Base-by-base conservation (phyloP, 2,113 vertebrate genomes). In the Caloenas nicobarica region DNA sequence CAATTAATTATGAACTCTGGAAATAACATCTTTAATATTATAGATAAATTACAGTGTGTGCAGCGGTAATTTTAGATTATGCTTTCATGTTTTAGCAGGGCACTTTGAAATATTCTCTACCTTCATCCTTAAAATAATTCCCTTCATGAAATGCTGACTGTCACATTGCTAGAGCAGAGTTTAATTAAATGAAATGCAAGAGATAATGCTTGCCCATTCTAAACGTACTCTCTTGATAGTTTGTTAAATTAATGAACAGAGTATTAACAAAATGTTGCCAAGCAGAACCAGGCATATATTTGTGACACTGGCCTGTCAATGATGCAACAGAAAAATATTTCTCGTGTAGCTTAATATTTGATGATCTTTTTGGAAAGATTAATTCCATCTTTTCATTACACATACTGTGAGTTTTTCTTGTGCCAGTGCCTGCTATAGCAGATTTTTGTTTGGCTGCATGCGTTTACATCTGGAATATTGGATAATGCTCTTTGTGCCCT, bases 111-210 rank as follows among this genome's bases (percentile, higher is more conserved):
- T 91, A 88, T 97, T 96, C 96, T 91, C 88, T 91, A 68, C 95
- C 97, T 97, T 95, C 89, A n/a, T 94, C 95, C 96, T 93, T 95
- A 94, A 96, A 97, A 94, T 86, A 93, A 95, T 96, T 96, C 94
- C 90, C 92, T 96, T 80, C 77, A 13, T 88, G 93, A 97, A 90
- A 95, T 96, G 97, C 98, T 98, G 97, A 96, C 97, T 96, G 98
- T 97, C 92, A 66, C 77, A 65, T n/a, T 96, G 91, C 94, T 96
- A 51, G 83, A 95, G 89, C 56, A 77, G 87, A 93, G 95, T 98
- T 98, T 98, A 98, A 98, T 98, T 98, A 98, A 97, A 97, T 95
- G 97, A 93, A 96, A 96, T 97, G 89, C 77, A 88, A 93, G 94
- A 96, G 98, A 97, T 96, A 98, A 95, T 96, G 91, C 97, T 74